These are phyloP conservation scores for Himalopsyche japonica DNA, from an alignment of 2,888 invertebrate genomes.

Conservation along the genomic window DNA sequence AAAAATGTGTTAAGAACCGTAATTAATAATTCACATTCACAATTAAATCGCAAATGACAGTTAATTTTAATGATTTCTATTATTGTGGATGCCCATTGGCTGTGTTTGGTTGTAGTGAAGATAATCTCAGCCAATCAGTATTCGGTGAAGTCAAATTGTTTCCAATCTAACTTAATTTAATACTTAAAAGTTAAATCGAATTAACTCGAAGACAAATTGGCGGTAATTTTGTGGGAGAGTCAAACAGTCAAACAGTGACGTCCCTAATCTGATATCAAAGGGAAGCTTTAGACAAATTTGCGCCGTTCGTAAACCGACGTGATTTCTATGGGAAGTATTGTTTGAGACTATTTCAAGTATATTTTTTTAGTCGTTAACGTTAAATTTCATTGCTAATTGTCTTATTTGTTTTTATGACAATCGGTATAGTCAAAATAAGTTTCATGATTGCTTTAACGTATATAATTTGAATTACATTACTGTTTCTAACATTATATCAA, in stretches of 20 bases:
- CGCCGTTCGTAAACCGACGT: background rate
- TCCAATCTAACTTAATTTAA: constrained; percentile 39
- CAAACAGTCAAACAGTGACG: background rate
- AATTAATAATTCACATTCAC: no score
- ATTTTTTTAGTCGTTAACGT: no score
- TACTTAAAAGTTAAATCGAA: constrained; percentile 38
- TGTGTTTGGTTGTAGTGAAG: constrained; percentile 10
- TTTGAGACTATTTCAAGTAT: no score
- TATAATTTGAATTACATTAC: no score
- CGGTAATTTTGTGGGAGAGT: constrained; percentile 31
- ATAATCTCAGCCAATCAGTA: constrained; percentile 37
- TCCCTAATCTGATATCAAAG: background rate
- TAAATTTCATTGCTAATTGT: no score
- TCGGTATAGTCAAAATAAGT: no score
- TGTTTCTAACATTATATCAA: no score
- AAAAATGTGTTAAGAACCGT: no score
- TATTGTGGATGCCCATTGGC: background rate
- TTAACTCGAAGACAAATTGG: constrained; percentile 38
- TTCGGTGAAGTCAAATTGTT: constrained; percentile 38
- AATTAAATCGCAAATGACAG: background rate
- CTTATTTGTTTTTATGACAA: no score
- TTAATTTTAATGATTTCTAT: background rate
- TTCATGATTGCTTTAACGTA: no score
- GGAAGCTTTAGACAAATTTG: background rate
- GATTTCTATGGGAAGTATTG: background rate